Conservation (phyloP, 2,888 invertebrate species). For the Calameuta idolon region DNA sequence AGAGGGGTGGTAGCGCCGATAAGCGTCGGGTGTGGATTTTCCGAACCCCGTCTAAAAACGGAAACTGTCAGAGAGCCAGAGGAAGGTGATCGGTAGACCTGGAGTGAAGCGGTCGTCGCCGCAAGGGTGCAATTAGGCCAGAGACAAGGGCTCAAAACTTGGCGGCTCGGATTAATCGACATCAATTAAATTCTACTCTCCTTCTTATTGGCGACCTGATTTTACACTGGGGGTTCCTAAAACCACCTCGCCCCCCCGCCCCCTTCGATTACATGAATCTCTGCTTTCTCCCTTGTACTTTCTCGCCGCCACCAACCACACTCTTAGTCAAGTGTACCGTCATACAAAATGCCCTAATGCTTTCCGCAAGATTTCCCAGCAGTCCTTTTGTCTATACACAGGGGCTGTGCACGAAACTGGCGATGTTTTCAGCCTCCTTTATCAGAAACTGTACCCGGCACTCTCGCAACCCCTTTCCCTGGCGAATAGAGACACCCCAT, state of each 20-base stretch:
- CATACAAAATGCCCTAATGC: background rate
- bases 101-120: background rate
- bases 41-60: background rate
- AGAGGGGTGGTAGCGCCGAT: background rate
- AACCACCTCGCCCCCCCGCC: background rate
- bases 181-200: slow-evolving; percentile 6
- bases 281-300: background rate
- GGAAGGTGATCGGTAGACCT: background rate
- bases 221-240: background rate
- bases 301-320: background rate
- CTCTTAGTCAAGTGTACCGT: background rate
- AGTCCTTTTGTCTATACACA: background rate
- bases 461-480: background rate
- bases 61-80: background rate
- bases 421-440: background rate
- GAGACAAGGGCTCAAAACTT: background rate
- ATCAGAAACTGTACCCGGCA: background rate
- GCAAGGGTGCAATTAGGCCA: slow-evolving; percentile 5
- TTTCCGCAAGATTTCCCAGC: background rate
- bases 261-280: background rate
- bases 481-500: background rate
- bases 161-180: background rate
- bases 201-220: slow-evolving; percentile 10
- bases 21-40: background rate
- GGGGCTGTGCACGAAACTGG: background rate